Percentiles rank a stretch among this genome's conserved stretches.
These are phyloP conservation scores for Campylomormyrus numenius DNA, from an alignment of 2,113 vertebrate species.

Conservation along the genomic window DNA sequence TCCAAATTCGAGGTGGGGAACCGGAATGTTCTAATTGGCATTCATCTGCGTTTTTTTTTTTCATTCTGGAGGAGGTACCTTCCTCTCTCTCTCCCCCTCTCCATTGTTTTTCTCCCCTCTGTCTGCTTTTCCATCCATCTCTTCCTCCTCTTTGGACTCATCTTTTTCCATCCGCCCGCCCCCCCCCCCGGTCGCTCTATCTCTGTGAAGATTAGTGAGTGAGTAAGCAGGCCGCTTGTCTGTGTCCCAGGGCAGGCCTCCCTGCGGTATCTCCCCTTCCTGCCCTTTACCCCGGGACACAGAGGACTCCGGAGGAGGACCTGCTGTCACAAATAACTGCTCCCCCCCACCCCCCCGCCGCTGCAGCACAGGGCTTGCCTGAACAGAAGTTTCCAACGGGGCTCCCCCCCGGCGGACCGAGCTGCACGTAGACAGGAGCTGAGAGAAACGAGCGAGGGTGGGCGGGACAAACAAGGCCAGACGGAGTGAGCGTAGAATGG, in stretches of 20 bases:
- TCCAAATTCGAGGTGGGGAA: not conserved
- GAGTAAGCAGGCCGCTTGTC: not conserved
- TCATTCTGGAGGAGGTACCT: not conserved
- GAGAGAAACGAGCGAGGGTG: not conserved
- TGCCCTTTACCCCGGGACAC: conserved; percentile 5
- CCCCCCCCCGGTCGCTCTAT: not conserved
- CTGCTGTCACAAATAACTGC: conserved; percentile 2
- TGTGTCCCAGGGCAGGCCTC: not conserved
- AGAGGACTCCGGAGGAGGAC: conserved; percentile 1
- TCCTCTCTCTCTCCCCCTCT: not conserved
- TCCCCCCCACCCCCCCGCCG: not conserved
- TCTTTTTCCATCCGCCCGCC: not conserved
- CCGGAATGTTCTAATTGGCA: not conserved
- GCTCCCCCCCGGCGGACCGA: not conserved
- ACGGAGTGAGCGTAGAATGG: not conserved
- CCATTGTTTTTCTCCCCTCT: not conserved
- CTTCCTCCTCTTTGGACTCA: not conserved
- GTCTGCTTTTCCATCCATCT: not conserved
- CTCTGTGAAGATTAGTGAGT: conserved; percentile 4
- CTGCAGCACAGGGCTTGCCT: conserved; percentile 3
- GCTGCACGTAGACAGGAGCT: not conserved
- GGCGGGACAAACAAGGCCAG: not conserved
- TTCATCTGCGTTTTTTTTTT: not conserved
- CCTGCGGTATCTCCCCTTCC: not conserved
- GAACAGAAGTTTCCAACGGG: not conserved